These are phyloP conservation scores for Daphoenositta chrysoptera DNA, from an alignment of 2,113 vertebrate genomes.

Conservation along the genomic window DNA sequence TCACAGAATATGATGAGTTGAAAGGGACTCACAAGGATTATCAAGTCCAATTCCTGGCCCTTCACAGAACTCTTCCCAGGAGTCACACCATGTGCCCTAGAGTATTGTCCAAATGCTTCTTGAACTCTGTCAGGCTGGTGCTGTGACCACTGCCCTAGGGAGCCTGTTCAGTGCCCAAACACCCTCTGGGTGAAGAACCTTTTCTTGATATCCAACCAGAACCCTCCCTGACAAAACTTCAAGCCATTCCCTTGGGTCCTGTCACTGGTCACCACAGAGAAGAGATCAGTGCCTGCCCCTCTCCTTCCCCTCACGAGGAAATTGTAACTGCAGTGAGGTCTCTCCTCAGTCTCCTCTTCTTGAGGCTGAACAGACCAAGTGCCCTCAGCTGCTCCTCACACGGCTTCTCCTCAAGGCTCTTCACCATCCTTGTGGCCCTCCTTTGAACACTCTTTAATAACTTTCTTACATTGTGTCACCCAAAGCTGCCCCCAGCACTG, in stretches of 20 bases:
- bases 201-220: neutral
- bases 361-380: neutral
- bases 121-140: neutral
- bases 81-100: too few species aligned
- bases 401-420: rapidly evolving
- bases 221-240: neutral
- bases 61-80: neutral
- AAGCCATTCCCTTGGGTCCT: rapidly evolving
- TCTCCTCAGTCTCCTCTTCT: neutral
- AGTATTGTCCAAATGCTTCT: neutral
- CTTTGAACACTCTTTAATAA: neutral
- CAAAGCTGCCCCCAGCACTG: rapidly evolving
- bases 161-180: neutral
- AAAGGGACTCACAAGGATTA: neutral
- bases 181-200: neutral
- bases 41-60: neutral
- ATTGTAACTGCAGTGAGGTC: neutral
- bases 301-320: neutral
- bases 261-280: neutral
- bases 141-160: neutral
- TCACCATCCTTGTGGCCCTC: rapidly evolving
- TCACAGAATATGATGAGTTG: neutral
- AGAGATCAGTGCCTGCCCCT: neutral
- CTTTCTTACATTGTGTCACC: rapidly evolving
- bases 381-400: rapidly evolving